Conservation (phyloP, 2,113 vertebrate genomes). For the Mixornis gularis region DNA sequence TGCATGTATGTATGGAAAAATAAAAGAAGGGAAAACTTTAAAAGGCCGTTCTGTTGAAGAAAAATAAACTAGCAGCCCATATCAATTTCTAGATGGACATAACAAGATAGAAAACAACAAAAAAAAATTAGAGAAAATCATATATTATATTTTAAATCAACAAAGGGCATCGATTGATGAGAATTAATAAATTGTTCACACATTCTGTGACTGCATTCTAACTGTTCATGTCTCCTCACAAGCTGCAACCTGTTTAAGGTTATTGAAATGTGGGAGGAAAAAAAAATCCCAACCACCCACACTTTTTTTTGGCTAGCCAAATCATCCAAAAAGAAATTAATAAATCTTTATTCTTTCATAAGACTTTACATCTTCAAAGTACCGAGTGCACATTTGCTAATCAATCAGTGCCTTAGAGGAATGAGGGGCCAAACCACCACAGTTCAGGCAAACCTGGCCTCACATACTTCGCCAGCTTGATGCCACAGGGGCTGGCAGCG, state of each 20-base stretch:
- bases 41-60: background rate
- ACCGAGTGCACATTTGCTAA: background rate
- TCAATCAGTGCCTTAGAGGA: background rate
- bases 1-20: rapidly evolving
- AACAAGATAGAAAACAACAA: background rate
- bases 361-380: background rate
- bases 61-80: background rate
- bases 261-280: background rate
- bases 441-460: background rate
- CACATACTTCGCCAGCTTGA: background rate
- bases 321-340: background rate
- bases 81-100: background rate
- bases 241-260: background rate
- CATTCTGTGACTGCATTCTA: background rate
- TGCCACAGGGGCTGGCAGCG: background rate
- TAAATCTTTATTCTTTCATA: background rate
- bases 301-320: background rate
- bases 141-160: background rate
- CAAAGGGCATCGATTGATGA: rapidly evolving
- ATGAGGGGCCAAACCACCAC: background rate
- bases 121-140: background rate
- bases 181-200: background rate
- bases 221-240: background rate
- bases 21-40: background rate
- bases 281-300: background rate